Percentiles rank a stretch among this genome's conserved stretches.
Conservation (phyloP, 2,113 vertebrate species). For the Scomber japonicus region DNA sequence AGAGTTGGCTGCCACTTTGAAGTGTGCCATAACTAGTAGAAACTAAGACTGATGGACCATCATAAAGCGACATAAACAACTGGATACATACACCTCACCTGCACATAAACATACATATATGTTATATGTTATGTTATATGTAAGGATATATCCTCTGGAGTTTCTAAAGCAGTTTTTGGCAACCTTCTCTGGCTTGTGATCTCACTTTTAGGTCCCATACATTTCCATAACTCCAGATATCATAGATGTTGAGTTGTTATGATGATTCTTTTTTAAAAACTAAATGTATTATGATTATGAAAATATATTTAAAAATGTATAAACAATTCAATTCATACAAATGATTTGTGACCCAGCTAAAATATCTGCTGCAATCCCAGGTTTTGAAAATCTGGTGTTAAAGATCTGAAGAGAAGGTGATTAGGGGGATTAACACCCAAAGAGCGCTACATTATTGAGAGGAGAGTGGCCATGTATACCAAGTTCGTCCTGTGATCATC, state of each 20-base stretch:
- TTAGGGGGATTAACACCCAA: slow-evolving; percentile 28
- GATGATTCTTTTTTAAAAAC: neutral
- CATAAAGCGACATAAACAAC: slow-evolving; percentile 19
- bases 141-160: neutral
- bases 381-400: neutral
- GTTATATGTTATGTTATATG: slow-evolving; percentile 30
- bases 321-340: neutral
- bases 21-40: slow-evolving; percentile 46
- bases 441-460: slow-evolving; percentile 52
- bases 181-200: too few relatives aligned
- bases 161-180: neutral
- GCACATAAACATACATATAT: neutral
- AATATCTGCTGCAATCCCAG: neutral
- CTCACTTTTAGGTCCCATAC: neutral
- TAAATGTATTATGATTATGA: neutral
- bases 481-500: slow-evolving; percentile 14
- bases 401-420: neutral
- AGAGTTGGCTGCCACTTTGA: slow-evolving; percentile 28
- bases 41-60: slow-evolving; percentile 10
- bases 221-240: neutral
- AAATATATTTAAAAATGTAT: neutral
- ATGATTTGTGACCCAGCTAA: neutral
- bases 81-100: neutral
- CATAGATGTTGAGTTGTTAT: neutral
- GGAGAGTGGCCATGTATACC: neutral